phyloP scores from a whole-genome alignment of 1,140 invertebrate species.

The Sarcophaga bullata region DNA sequence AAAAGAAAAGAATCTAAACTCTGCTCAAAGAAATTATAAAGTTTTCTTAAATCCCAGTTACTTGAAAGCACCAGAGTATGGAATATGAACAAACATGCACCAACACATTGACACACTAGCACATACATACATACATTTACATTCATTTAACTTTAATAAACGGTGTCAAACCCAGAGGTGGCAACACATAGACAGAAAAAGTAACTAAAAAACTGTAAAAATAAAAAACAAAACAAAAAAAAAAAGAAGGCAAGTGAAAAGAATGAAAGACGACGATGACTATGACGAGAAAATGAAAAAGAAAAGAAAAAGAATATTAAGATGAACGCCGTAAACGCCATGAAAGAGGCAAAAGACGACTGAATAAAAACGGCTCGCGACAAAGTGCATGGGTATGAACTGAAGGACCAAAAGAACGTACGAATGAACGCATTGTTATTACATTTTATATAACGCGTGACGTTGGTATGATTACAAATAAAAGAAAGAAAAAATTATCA shows the following conservation, averaged over 20 bases:
- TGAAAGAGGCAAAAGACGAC: neutral
- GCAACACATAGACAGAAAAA: slow-evolving; percentile 1
- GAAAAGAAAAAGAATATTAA: too few species aligned
- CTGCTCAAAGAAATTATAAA: slow-evolving; percentile 29
- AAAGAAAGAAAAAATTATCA: neutral
- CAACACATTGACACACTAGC: neutral
- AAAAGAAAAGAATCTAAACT: neutral
- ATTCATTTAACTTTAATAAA: neutral
- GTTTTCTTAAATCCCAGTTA: slow-evolving; percentile 32
- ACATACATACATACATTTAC: slow-evolving; percentile 6
- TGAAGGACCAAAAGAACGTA: neutral
- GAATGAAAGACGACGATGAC: neutral
- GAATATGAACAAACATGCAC: neutral
- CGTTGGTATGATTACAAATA: neutral
- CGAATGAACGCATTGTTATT: slow-evolving; percentile 38
- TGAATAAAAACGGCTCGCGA: neutral
- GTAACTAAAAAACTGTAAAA: neutral
- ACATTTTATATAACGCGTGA: slow-evolving; percentile 29
- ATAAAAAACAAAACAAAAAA: too few species aligned
- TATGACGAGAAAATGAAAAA: too few species aligned
- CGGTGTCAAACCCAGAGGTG: slow-evolving; percentile 37
- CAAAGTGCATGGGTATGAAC: neutral
- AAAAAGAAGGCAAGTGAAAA: too few species aligned
- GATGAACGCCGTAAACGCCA: too few species aligned
- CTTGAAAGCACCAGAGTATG: neutral